Percentiles rank a stretch among this genome's conserved stretches.
These are phyloP conservation scores for Sesamia inferens DNA, from an alignment of 2,888 invertebrate genomes.

Conservation along the genomic window DNA sequence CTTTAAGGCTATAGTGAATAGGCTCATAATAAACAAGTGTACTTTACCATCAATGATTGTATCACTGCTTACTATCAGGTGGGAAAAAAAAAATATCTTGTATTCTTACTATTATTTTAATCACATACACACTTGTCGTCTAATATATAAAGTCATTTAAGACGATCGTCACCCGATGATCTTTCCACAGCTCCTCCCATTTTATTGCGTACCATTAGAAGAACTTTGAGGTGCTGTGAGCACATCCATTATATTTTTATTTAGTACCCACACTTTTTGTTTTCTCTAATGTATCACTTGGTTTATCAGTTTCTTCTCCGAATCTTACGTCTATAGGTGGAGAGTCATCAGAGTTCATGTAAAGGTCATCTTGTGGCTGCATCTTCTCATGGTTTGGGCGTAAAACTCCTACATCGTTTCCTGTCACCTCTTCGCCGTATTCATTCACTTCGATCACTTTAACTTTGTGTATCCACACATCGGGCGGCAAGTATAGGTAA, in stretches of 20 bases:
- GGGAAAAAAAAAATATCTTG: slow-evolving; percentile 1
- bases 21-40: no score
- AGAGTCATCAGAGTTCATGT: not conserved
- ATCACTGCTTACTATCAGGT: not conserved
- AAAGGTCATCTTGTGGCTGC: not conserved
- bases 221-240: no score
- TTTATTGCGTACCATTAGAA: not conserved
- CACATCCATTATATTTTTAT: not conserved
- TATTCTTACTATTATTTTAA: slow-evolving; percentile 1
- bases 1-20: no score
- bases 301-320: not conserved
- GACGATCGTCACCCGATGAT: not conserved
- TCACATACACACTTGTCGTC: not conserved
- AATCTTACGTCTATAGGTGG: slow-evolving; percentile 20
- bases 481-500: slow-evolving; percentile 25
- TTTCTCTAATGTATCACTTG: slow-evolving; percentile 8
- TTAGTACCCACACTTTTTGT: slow-evolving; percentile 11
- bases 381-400: not conserved
- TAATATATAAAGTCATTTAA: not conserved
- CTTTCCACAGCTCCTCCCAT: not conserved
- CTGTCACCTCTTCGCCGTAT: slow-evolving; percentile 3
- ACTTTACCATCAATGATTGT: no score
- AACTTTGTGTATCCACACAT: slow-evolving; percentile 42
- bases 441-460: slow-evolving; percentile 35
- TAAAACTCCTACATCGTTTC: not conserved